Evolutionary conservation across 1,140 invertebrate genomes (phyloP).

Genomic region (Tetramorium simillimum): DNA sequence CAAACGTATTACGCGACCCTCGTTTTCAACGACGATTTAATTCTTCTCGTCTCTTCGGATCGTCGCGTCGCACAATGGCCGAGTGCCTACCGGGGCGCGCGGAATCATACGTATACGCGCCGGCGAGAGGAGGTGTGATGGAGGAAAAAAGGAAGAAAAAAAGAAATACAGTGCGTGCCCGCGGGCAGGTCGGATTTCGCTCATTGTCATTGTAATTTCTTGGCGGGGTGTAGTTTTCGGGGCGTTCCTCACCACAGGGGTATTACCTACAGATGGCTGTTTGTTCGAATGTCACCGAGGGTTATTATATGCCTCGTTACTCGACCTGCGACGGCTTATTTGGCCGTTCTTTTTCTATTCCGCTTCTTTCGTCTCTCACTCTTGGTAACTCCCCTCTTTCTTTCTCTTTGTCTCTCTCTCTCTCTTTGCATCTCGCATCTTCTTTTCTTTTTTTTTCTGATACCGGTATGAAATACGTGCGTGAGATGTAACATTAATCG

Average conservation of each 20-base stretch:
- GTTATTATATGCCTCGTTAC: conserved; percentile 85
- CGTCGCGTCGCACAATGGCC: conserved; percentile 70
- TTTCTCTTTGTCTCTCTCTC: conserved; percentile 39
- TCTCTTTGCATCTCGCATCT: conserved; percentile 1
- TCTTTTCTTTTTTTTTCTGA: conserved; percentile 4
- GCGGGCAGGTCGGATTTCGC: conserved; percentile 83
- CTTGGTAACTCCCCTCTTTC: conserved; percentile 23
- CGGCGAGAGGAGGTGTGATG: conserved; percentile 55
- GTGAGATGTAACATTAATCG: neutral
- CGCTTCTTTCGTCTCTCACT: conserved; percentile 45
- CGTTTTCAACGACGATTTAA: conserved; percentile 32
- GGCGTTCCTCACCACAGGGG: conserved; percentile 84
- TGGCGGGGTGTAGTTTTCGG: conserved; percentile 83
- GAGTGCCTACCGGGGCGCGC: conserved; percentile 72
- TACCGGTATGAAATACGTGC: neutral
- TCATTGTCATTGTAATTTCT: conserved; percentile 85
- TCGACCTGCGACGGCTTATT: conserved; percentile 77
- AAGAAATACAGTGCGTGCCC: conserved; percentile 78
- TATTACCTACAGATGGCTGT: conserved; percentile 85
- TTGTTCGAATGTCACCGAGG: conserved; percentile 83
- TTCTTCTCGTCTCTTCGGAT: conserved; percentile 58
- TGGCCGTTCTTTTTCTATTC: conserved; percentile 71
- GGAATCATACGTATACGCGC: conserved; percentile 66
- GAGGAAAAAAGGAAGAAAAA: conserved; percentile 63
- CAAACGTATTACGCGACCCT: conserved; percentile 56